Evolutionary conservation across 2,888 invertebrate species (phyloP), one percentile per base, ranked within the genome.

Genomic region (Melanchra persicariae): DNA sequence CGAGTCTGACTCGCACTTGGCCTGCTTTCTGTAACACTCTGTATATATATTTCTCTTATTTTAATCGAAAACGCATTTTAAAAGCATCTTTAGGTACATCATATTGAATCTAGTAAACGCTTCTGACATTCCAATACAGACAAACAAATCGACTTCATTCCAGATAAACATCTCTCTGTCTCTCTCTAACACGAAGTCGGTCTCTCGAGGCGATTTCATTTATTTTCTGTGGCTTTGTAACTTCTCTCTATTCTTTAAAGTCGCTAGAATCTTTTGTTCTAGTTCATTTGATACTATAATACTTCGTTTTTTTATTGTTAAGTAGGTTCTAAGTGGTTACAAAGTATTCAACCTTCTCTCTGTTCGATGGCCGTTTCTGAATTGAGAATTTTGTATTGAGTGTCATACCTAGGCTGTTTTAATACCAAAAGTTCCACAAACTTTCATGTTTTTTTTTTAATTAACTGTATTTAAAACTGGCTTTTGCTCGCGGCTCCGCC

Each of bases 221-320:
- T 73, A 73, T 72, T 73, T 70, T 52, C 58, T 74, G 77, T 45
- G 69, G 74, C 69, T 79, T 65, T 57, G 10, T 45, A 60, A 79
- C 24, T 61, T 22, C 52, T 24, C 69, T 65, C 52, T 37, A n/a
- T 66, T 59, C 60, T 54, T 37, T 9, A 37, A 37, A 74, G 51
- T n/a, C 26, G 19, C 17, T 45, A 17, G n/a, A 43, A 1, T 72
- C 76, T 62, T 61, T 78, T 77, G 76, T 77, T 77, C 66, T 30
- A 72, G 49, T 49, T 17, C n/a, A 17, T 8, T 57, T n/a, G 15
- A 5, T 26, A 15, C 3, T 37, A 61, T 37, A 61, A 61, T 45
- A 12, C 58, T 57, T 45, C 1, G n/a, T 64, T 64, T 70, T 70
- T 68, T 75, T 55, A 49, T 19, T 51, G 6, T 49, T 45, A 60